Base-by-base conservation (phyloP, 1,140 invertebrate genomes). In the Trichoplusia ni region DNA sequence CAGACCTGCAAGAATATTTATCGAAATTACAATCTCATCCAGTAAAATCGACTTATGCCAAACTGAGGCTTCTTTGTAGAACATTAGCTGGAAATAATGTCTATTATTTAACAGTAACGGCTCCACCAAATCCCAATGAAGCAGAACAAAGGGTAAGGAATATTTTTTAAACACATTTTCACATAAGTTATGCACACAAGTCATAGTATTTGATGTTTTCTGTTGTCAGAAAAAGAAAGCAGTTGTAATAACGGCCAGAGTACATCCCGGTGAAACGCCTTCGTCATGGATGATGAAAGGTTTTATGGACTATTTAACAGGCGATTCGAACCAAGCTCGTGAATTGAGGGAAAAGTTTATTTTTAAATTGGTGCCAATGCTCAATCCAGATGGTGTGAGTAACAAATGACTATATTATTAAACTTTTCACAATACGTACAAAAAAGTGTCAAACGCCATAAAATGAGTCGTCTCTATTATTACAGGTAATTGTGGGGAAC, bases 241-340 rank as follows among this genome's bases (percentile, higher is more conserved):
- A 0, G 93, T 98, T 54, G 95, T 99, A 19, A 93, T 99, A 61
- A 97, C 97, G 18, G 96, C 96, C 0, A 92, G 98, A 65, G 98
- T 99, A 11, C 98, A 99, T 92, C 98, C 98, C n/a, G 97, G 97
- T 4, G 98, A 99, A 90, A 96, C 96, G 16, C 98, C 98, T 35
- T 94, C 97, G 0, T 98, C 97, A 2, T 99, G 97, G 97, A 97
- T 98, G 92, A 98, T 99, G 97, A 98, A 98, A 92, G 98, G 97
- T 40, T 94, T 96, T 53, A 95, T 98, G 89, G 97, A 98, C 82
- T 98, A 96, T 84, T 91, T 99, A 33, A 96, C 97, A 2, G 95
- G 97, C 31, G 95, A 96, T 68, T 93, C 94, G 0, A 93, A 92
- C 71, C 93, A 95, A 75, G 95, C 95, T 1, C 93, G 93, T 75